Base-by-base conservation (phyloP, 1,140 invertebrate species). In the Portunus trituberculatus region DNA sequence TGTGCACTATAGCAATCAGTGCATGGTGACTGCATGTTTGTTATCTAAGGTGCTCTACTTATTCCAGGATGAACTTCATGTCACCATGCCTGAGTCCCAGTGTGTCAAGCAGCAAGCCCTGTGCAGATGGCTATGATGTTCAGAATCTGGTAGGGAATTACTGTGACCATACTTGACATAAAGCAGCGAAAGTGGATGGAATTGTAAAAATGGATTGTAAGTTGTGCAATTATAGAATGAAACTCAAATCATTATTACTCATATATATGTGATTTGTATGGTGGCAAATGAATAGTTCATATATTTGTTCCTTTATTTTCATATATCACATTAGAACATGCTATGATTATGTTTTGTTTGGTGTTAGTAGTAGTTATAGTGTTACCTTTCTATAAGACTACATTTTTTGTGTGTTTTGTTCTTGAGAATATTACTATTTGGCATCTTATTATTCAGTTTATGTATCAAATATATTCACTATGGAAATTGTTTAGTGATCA, bases 71-170 rank as follows among this genome's bases (percentile, higher is more conserved):
- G 94, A 91, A 95, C 48, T 95, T 95, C 82, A 91, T 76, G 48
- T 45, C 67, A 52, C 89, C 45, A 52, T 91, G 89, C 82, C 82
- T 91, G 67, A 32, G 59, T 84, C 94, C 94, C 2, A n/a, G 12
- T 52, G 84, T 95, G 32, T 29, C 76, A 14, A 31, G 89, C 16
- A 91, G 28, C 89, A 95, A 95, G 76, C 94, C 94, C 12, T 76
- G 89, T n/a, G 89, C 89, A 86, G 94, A 95, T 92, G 94, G 82
- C 76, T 67, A 90, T n/a, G 94, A 95, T n/a, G 89, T 95, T 20
- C 20, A 52, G 25, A 95, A 95, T 28, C 67, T 95, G 88, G 94
- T 95, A 52, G 91, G 94, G 10, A 88, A 59, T 83, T 93, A 39
- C 20, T 83, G 20, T 52, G 46, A 67, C 14, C 59, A 52, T 28